Evolutionary conservation across 2,888 invertebrate species (phyloP), one percentile per base, ranked within the genome.

Genomic region (Bellardia bayeri): DNA sequence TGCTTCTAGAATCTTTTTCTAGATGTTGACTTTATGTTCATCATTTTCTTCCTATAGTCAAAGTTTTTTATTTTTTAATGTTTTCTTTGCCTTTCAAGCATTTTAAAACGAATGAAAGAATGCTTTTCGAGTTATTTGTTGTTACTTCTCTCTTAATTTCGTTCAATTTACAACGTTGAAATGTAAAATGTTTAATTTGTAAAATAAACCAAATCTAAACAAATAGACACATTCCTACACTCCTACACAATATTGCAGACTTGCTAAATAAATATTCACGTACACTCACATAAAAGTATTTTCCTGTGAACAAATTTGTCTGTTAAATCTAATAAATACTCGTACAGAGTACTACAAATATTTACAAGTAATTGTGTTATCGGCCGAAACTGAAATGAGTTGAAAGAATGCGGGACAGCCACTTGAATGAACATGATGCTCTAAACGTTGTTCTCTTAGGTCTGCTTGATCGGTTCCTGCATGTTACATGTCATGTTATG

Each of bases 161-260:
- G 51, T 85, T 85, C 74, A 76, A 87, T 72, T 87, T 81, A 72
- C 68, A 85, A 72, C 80, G 42, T 66, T 68, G 16, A 82, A 88
- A 69, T 81, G 75, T 68, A 14, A 82, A 88, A 69, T 81, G 75
- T 88, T 85, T 87, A 85, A 87, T 89, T 89, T 87, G 87, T 49
- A 88, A 89, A 86, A 76, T 83, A 88, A 88, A 88, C 82, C 83
- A 56, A 88, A 86, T 78, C 83, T 84, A 84, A 74, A 72, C 87
- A 88, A 89, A 87, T 84, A 54, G 33, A 64, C 69, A 71, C 37
- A 45, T 58, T 13, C 14, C 8, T 30, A 64, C 11, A 64, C 23
- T 23, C 23, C 23, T 23, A 23, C 16, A 75, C 40, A 49, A 23
- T 49, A 33, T 30, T 68, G 42, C 42, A 72, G n/a, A 51, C 56